Percentiles rank a stretch among this genome's conserved stretches.
Evolutionary conservation across 2,797 vertebrate genomes (phyloP).

Genomic region (Lateolabrax maculatus): DNA sequence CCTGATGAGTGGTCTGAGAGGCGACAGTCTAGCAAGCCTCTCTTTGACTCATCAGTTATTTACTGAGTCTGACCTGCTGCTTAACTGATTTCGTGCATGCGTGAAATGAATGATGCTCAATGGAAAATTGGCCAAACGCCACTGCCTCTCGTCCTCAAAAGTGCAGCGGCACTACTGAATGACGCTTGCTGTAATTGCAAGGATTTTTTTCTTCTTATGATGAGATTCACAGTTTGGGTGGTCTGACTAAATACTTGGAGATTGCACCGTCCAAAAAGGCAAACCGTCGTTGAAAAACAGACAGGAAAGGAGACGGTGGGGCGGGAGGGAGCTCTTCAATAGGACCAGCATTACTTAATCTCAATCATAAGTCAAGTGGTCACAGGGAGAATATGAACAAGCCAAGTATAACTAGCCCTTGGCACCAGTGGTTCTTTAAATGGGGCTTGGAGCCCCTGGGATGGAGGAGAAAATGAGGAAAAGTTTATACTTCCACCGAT

Average conservation of each 20-base stretch:
- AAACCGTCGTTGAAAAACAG: constrained; percentile 33
- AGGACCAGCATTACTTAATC: constrained; percentile 45
- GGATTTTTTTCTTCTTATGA: constrained; percentile 8
- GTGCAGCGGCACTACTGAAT: constrained; percentile 29
- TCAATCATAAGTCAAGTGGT: constrained; percentile 56
- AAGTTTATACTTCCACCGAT: constrained; percentile 42
- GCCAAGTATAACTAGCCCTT: constrained; percentile 57
- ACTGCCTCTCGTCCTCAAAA: constrained; percentile 8
- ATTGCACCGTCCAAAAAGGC: constrained; percentile 37
- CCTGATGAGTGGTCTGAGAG: constrained; percentile 59
- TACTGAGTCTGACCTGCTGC: constrained; percentile 26
- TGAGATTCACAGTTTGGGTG: constrained; percentile 63
- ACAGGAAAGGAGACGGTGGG: constrained; percentile 34
- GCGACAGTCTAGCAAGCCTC: constrained; percentile 60
- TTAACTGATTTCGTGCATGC: constrained; percentile 49
- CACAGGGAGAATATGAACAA: constrained; percentile 37
- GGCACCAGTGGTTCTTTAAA: constrained; percentile 55
- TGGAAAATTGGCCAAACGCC: constrained; percentile 44
- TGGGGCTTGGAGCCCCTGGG: constrained; percentile 38
- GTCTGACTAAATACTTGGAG: constrained; percentile 49
- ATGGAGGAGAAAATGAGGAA: constrained; percentile 44
- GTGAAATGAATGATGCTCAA: constrained; percentile 43
- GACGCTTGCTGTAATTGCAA: constrained; percentile 46
- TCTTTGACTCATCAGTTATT: constrained; percentile 66
- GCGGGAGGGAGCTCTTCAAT: constrained; percentile 22